A percentile compares a stretch with the other conserved stretches of the same genome.
Evolutionary conservation across 2,113 vertebrate genomes (phyloP).

Genomic region (Mesembrinibis cayennensis): DNA sequence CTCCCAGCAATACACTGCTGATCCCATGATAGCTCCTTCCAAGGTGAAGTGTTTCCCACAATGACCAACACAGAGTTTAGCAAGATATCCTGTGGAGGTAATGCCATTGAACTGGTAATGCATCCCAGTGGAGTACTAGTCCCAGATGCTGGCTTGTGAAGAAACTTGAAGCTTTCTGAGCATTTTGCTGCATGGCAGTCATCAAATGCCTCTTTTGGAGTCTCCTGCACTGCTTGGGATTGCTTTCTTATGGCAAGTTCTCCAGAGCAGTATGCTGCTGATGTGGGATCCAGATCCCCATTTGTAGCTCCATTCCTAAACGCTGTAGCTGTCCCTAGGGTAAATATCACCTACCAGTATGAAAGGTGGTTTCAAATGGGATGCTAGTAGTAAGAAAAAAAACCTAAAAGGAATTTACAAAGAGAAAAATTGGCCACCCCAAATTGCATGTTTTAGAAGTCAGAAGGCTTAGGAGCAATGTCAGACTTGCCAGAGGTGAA

Average conservation of each 20-base stretch:
- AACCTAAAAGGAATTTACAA: background rate
- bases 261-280: background rate
- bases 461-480: background rate
- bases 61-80: background rate
- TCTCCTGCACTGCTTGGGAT: background rate
- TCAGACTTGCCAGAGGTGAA: background rate
- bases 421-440: background rate
- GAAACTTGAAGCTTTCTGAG: background rate
- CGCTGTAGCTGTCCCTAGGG: background rate
- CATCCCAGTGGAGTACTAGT: background rate
- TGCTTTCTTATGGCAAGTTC: background rate
- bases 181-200: background rate
- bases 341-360: background rate
- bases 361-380: background rate
- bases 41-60: background rate
- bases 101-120: background rate
- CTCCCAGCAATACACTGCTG: background rate
- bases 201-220: background rate
- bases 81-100: slow-evolving; percentile 20
- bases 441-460: background rate
- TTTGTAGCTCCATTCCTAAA: background rate
- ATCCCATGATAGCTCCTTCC: background rate
- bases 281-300: background rate
- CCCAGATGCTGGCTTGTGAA: background rate
- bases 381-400: background rate